These are phyloP conservation scores for Semnopithecus entellus DNA, from an alignment of 2,113 vertebrate species.

Conservation along the genomic window DNA sequence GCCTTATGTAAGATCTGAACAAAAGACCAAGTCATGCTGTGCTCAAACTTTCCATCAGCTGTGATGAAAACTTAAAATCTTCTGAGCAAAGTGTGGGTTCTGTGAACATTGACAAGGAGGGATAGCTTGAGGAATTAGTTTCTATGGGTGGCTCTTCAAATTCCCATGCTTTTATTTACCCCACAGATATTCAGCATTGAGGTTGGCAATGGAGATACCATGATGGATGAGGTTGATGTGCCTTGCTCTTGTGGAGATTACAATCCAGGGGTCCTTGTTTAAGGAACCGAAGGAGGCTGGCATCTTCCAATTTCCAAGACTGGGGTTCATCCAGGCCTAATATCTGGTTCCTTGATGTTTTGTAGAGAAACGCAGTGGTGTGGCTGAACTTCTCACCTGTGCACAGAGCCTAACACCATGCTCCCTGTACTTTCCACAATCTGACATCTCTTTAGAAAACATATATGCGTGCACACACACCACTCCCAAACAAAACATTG, in stretches of 20 bases:
- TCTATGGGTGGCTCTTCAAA: not conserved
- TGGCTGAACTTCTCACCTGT: not conserved
- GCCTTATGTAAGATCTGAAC: not conserved
- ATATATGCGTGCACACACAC: not conserved
- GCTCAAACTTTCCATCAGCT: not conserved
- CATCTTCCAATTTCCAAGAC: not conserved
- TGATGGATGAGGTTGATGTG: not conserved
- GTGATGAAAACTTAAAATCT: not conserved
- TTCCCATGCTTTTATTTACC: too few species aligned
- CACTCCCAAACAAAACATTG: not conserved
- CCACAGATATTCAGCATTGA: too few species aligned
- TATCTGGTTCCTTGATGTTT: not conserved
- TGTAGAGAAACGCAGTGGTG: not conserved
- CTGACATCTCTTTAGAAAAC: not conserved
- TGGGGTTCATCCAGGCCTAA: not conserved
- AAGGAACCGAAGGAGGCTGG: not conserved
- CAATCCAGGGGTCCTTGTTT: not conserved
- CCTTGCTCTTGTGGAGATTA: too few species aligned
- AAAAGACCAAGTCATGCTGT: not conserved
- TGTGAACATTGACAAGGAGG: too few species aligned
- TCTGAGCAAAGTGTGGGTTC: too few species aligned
- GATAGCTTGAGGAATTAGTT: not conserved
- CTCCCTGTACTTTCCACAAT: too few species aligned
- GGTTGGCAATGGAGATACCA: not conserved
- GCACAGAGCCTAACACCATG: not conserved